A percentile compares a stretch with the other conserved stretches of the same genome.
Evolutionary conservation across 2,797 vertebrate species (phyloP).

Genomic region (Bovichtus variegatus): DNA sequence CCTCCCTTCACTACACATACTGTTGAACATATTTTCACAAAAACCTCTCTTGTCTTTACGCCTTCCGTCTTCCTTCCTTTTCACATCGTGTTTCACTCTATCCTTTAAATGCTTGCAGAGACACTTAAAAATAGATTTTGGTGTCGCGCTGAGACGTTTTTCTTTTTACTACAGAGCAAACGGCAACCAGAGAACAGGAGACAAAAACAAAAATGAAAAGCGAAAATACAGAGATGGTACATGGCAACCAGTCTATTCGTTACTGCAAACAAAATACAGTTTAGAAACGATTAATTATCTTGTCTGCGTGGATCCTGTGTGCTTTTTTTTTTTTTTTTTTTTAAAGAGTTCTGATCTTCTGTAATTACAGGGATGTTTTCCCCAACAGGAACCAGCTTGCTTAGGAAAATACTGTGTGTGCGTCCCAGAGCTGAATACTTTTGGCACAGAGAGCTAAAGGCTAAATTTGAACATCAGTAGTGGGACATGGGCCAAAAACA

Average conservation of each 20-base stretch:
- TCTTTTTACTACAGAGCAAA: conserved; percentile 9
- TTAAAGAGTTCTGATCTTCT: conserved; percentile 45
- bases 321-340: conserved; percentile 38
- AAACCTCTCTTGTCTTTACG: conserved; percentile 37
- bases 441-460: conserved; percentile 45
- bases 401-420: conserved; percentile 32
- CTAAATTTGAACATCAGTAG: conserved; percentile 74
- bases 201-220: conserved; percentile 17
- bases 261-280: conserved; percentile 39
- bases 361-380: conserved; percentile 68
- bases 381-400: conserved; percentile 56
- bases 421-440: conserved; percentile 50
- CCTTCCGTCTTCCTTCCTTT: conserved; percentile 39
- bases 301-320: conserved; percentile 45
- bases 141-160: conserved; percentile 15
- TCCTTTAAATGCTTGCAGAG: conserved; percentile 39
- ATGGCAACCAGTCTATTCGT: conserved; percentile 9
- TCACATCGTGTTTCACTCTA: conserved; percentile 40
- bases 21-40: conserved; percentile 46
- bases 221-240: conserved; percentile 10
- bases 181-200: conserved; percentile 24
- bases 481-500: conserved; percentile 65
- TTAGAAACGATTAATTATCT: conserved; percentile 60
- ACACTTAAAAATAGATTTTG: conserved; percentile 52
- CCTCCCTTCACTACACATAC: conserved; percentile 52